These are phyloP conservation scores for Hirtodrosophila duncani DNA, from an alignment of 2,888 invertebrate genomes.

Conservation along the genomic window DNA sequence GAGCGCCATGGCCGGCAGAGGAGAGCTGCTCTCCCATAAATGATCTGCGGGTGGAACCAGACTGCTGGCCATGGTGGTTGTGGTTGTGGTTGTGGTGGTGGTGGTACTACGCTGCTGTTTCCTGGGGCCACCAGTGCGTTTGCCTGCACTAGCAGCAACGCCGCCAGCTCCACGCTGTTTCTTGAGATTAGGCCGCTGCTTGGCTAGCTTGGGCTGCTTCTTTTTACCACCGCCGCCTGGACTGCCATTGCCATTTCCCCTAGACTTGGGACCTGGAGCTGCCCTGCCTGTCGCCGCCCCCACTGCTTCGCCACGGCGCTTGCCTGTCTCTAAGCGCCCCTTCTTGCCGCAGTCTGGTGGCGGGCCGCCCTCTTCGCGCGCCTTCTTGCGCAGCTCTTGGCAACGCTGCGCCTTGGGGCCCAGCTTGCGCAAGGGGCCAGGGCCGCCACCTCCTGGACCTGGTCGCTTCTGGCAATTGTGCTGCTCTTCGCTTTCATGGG, in stretches of 20 bases:
- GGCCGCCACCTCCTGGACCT: slow-evolving; percentile 9
- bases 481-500: slow-evolving; percentile 72
- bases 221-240: slow-evolving; percentile 25
- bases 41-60: slow-evolving; percentile 35
- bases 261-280: slow-evolving; percentile 12
- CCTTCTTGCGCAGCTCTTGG: slow-evolving; percentile 34
- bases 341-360: slow-evolving; percentile 53
- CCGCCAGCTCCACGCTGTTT: slow-evolving; percentile 29
- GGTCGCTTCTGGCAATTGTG: slow-evolving; percentile 70
- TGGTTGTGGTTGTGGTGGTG: slow-evolving; percentile 30
- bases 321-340: too few species aligned
- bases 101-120: slow-evolving; percentile 26
- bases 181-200: slow-evolving; percentile 30
- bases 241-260: slow-evolving; percentile 25
- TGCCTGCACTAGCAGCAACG: slow-evolving; percentile 30
- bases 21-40: slow-evolving; percentile 58
- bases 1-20: slow-evolving; percentile 51
- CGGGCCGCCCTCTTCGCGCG: slow-evolving; percentile 28
- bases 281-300: background rate
- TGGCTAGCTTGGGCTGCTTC: slow-evolving; percentile 10
- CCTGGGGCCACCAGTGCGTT: slow-evolving; percentile 37
- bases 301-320: background rate
- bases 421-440: slow-evolving; percentile 54
- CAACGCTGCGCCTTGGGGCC: slow-evolving; percentile 48
- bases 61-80: slow-evolving; percentile 50